phyloP scores from a whole-genome alignment of 2,797 vertebrate genomes.

The Premnoplex brunnescens region DNA sequence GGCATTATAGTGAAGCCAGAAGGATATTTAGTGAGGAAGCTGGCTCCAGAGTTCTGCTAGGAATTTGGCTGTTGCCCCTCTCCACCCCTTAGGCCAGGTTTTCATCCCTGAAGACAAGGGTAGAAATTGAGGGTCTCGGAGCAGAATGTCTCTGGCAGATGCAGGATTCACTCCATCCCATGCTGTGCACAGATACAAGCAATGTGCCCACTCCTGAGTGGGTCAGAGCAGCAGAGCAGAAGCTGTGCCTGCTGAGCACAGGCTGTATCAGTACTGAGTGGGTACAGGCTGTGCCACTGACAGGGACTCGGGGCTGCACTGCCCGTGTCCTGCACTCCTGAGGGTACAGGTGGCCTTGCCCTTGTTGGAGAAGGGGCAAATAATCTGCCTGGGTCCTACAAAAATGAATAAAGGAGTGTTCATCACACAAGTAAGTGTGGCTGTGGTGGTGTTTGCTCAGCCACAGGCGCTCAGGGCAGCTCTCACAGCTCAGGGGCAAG shows the following conservation, averaged over 20 bases:
- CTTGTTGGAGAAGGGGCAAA: not conserved
- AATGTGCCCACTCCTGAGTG: not conserved
- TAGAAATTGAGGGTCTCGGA: not conserved
- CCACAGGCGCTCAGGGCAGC: not conserved
- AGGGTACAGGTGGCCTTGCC: fast-evolving
- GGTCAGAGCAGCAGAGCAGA: not conserved
- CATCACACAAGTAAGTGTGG: not conserved
- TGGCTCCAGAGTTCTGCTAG: conserved; percentile 27
- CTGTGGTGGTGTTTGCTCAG: not conserved
- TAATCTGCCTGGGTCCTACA: not conserved
- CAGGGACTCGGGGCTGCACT: not conserved
- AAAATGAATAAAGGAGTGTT: not conserved
- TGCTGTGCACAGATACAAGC: not conserved
- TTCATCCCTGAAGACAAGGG: not conserved
- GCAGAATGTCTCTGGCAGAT: not conserved
- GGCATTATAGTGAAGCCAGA: conserved; percentile 16
- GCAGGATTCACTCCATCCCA: not conserved
- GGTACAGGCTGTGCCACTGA: fast-evolving
- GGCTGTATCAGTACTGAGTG: not conserved
- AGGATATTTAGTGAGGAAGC: conserved; percentile 39
- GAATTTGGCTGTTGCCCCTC: conserved; percentile 20
- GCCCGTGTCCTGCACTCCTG: fast-evolving
- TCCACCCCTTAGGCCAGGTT: not conserved
- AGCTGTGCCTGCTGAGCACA: not conserved
- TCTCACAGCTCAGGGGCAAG: not conserved